Conservation (phyloP, 2,113 vertebrate genomes). For the Vulpes ferrilata region DNA sequence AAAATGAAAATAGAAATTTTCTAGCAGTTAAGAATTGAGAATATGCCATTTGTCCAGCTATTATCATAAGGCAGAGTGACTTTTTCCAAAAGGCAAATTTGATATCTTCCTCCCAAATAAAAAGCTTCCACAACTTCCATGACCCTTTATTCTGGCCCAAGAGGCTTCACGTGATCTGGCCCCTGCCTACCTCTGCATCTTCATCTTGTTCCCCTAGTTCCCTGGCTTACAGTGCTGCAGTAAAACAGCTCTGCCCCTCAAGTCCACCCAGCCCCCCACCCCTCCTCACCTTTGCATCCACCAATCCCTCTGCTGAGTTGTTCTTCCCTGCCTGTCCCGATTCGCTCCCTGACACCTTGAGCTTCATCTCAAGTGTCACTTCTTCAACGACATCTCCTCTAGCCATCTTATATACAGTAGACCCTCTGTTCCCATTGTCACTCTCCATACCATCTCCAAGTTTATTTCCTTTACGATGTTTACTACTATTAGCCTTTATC, state of each 20-base stretch:
- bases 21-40: background rate
- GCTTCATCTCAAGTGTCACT: background rate
- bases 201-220: fast-evolving
- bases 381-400: background rate
- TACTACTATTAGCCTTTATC: background rate
- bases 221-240: background rate
- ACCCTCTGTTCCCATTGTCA: no score
- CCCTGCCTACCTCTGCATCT: background rate
- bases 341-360: background rate
- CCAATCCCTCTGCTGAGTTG: background rate
- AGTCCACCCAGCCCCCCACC: background rate
- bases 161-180: fast-evolving
- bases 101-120: background rate
- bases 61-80: background rate
- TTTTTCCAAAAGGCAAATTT: background rate
- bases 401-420: background rate
- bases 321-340: background rate
- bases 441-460: background rate
- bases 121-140: background rate
- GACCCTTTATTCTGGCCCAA: background rate
- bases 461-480: background rate
- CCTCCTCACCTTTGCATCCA: background rate
- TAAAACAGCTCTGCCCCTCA: background rate
- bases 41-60: background rate
- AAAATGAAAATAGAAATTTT: slow-evolving; percentile 1